These are phyloP conservation scores for Pogonognathellus flavescens DNA, from an alignment of 1,140 invertebrate species.

Conservation along the genomic window DNA sequence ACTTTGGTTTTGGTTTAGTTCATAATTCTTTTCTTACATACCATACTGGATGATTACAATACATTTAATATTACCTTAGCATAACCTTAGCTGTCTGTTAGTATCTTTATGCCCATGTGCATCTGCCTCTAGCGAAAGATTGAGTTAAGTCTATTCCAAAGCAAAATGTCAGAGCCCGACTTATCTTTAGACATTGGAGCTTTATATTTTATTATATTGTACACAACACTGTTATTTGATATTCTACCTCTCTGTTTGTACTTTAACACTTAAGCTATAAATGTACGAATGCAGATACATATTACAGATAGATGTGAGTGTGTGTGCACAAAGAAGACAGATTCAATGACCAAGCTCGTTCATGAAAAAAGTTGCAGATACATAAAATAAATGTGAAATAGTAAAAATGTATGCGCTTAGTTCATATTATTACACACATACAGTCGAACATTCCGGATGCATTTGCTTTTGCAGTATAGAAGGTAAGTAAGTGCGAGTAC, in stretches of 20 bases:
- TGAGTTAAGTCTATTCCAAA: conserved; percentile 13
- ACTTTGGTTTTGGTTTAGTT: conserved; percentile 35
- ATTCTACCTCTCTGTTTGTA: not conserved
- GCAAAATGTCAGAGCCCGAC: conserved; percentile 22
- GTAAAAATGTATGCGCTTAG: conserved; percentile 1
- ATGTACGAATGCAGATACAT: too few relatives aligned
- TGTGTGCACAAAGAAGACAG: too few relatives aligned
- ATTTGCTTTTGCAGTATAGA: not conserved
- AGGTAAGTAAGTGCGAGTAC: conserved; percentile 6
- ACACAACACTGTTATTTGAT: not conserved
- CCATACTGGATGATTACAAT: conserved; percentile 31
- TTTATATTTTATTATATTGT: not conserved
- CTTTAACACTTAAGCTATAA: not conserved
- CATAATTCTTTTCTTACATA: conserved; percentile 35
- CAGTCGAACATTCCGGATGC: conserved; percentile 27
- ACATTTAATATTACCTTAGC: conserved; percentile 40
- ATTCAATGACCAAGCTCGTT: conserved; percentile 19
- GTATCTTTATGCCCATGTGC: conserved; percentile 38
- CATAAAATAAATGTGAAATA: conserved; percentile 18
- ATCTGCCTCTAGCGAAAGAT: conserved; percentile 36
- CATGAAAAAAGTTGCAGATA: conserved; percentile 13
- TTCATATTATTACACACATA: conserved; percentile 6
- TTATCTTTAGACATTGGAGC: conserved; percentile 32
- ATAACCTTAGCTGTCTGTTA: conserved; percentile 42
- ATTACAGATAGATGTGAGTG: too few relatives aligned